Conservation (phyloP, 2,797 vertebrate genomes). For the Eptatretus atami region DNA sequence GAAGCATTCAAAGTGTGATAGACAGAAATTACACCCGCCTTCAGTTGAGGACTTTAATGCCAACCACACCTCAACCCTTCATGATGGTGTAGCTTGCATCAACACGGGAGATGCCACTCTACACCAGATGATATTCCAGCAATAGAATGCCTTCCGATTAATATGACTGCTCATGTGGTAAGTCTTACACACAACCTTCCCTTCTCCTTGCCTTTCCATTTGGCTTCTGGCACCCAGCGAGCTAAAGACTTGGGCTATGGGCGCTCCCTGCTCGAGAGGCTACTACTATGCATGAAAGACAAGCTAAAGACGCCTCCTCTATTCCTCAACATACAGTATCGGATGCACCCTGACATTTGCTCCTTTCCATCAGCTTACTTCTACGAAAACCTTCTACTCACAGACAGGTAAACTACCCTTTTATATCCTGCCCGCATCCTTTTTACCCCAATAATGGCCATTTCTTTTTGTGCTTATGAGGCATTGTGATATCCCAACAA, state of each 20-base stretch:
- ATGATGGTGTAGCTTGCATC: no score
- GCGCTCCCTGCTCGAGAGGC: conserved; percentile 34
- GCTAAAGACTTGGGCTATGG: conserved; percentile 29
- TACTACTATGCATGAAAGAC: conserved; percentile 18
- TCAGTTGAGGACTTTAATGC: no score
- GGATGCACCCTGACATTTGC: conserved; percentile 49
- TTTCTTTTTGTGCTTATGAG: no score
- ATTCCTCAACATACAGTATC: conserved; percentile 20
- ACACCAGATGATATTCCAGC: neutral
- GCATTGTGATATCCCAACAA: no score
- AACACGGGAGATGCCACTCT: no score
- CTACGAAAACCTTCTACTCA: conserved; percentile 21
- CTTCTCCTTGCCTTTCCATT: neutral
- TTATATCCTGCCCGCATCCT: no score
- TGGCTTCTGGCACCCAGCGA: conserved; percentile 15
- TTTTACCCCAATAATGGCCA: no score
- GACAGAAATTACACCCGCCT: no score
- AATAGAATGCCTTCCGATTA: neutral
- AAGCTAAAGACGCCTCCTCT: conserved; percentile 11
- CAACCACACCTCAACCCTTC: no score
- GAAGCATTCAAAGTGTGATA: no score
- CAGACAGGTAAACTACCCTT: conserved; percentile 16
- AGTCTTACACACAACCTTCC: neutral
- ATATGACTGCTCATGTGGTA: neutral
- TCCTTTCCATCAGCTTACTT: conserved; percentile 34